Conservation (phyloP, 2,888 invertebrate genomes). For the Drosophila antonietae region DNA sequence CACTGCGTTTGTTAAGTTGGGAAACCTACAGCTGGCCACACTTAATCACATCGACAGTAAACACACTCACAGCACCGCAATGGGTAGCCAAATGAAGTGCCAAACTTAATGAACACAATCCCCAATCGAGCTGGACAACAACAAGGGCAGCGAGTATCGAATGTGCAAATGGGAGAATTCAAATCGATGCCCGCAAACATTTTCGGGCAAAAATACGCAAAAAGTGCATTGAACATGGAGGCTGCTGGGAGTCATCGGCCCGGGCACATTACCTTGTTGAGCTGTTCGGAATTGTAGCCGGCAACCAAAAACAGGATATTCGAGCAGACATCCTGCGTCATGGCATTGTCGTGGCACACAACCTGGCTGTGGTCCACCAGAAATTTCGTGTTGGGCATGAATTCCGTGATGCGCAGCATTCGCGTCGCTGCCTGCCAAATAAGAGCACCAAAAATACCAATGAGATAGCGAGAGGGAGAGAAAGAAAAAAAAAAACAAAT, state of each 20-base stretch:
- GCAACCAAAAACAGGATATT: constrained; percentile 87
- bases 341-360: constrained; percentile 85
- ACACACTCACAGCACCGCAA: constrained; percentile 13
- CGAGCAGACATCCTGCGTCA: constrained; percentile 86
- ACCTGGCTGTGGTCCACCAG: constrained; percentile 83
- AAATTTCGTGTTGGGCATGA: constrained; percentile 84
- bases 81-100: constrained; percentile 61
- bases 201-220: constrained; percentile 34
- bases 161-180: constrained; percentile 22
- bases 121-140: constrained; percentile 4
- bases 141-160: constrained; percentile 11
- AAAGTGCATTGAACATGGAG: not conserved
- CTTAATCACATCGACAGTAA: constrained; percentile 3
- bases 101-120: constrained; percentile 56
- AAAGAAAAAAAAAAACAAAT: not conserved
- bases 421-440: constrained; percentile 81
- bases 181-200: constrained; percentile 48
- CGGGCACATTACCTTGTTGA: constrained; percentile 86
- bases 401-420: constrained; percentile 83
- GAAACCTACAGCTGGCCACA: not conserved
- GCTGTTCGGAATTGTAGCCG: constrained; percentile 86
- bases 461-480: no score
- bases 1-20: not conserved
- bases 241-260: not conserved
- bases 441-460: not conserved